These are phyloP conservation scores for Polypterus bichir DNA, from an alignment of 2,113 vertebrate genomes.

Conservation along the genomic window DNA sequence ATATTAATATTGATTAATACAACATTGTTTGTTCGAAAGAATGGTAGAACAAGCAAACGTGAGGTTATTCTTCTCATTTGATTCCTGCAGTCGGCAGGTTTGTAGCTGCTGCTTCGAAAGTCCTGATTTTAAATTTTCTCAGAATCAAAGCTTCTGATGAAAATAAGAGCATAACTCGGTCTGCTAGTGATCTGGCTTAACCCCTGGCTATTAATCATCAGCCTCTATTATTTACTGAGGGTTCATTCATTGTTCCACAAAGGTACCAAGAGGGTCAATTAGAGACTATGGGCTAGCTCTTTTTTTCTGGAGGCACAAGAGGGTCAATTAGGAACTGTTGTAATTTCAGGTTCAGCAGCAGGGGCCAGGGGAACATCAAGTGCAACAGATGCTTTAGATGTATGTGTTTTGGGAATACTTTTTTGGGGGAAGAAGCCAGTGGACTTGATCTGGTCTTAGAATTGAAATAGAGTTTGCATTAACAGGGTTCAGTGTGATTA, in stretches of 20 bases:
- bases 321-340: conserved; percentile 82
- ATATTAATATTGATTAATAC: too few relatives aligned
- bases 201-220: conserved; percentile 76
- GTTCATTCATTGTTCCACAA: conserved; percentile 75
- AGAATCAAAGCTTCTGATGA: conserved; percentile 25
- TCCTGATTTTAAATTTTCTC: conserved; percentile 13
- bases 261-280: conserved; percentile 89
- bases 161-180: conserved; percentile 25
- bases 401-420: conserved; percentile 7
- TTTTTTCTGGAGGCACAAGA: conserved; percentile 65
- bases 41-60: too few relatives aligned
- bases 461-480: too few relatives aligned
- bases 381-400: conserved; percentile 39
- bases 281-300: conserved; percentile 72
- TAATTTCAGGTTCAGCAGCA: conserved; percentile 74
- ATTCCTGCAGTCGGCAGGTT: too few relatives aligned
- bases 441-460: too few relatives aligned
- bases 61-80: too few relatives aligned
- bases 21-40: too few relatives aligned
- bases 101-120: too few relatives aligned
- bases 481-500: too few relatives aligned
- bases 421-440: too few relatives aligned
- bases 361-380: conserved; percentile 45
- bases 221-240: conserved; percentile 72
- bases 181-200: conserved; percentile 55